Evolutionary conservation across 2,888 invertebrate species (phyloP).

Genomic region (Limnephilus auricula): DNA sequence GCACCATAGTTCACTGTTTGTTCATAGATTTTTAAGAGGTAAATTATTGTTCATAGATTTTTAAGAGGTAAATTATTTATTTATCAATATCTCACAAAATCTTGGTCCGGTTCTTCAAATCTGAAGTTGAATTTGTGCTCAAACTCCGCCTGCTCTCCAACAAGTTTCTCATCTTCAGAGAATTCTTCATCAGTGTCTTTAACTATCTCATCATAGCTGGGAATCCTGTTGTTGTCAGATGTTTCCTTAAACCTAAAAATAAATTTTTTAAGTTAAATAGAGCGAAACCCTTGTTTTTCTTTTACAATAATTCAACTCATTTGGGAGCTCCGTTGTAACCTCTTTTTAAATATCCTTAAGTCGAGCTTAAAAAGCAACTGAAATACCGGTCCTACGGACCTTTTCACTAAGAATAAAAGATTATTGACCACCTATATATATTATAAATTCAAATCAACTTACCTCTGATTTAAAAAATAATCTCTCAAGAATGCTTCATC

Average conservation of each 20-base stretch:
- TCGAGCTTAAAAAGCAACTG: no score
- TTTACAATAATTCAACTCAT: background rate
- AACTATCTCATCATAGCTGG: slow-evolving; percentile 83
- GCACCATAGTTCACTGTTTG: no score
- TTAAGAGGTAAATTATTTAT: background rate
- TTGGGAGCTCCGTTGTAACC: background rate
- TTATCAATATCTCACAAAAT: slow-evolving; percentile 81
- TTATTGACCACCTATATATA: no score
- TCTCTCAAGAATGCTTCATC: slow-evolving; percentile 94
- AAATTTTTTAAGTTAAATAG: background rate
- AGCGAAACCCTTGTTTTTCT: background rate
- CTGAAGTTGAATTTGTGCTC: slow-evolving; percentile 97
- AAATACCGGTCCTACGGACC: no score
- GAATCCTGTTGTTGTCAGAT: slow-evolving; percentile 75
- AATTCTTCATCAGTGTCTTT: slow-evolving; percentile 74
- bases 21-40: background rate
- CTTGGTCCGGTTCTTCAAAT: slow-evolving; percentile 96
- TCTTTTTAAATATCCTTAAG: background rate
- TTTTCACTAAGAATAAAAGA: no score
- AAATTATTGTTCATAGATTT: no score
- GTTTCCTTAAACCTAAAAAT: slow-evolving; percentile 74
- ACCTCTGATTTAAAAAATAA: slow-evolving; percentile 92
- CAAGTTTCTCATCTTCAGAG: slow-evolving; percentile 85
- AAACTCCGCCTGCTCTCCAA: slow-evolving; percentile 92
- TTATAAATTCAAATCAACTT: slow-evolving; percentile 58